These are phyloP conservation scores for Tragelaphus eurycerus DNA, from an alignment of 2,797 vertebrate genomes.

Conservation along the genomic window DNA sequence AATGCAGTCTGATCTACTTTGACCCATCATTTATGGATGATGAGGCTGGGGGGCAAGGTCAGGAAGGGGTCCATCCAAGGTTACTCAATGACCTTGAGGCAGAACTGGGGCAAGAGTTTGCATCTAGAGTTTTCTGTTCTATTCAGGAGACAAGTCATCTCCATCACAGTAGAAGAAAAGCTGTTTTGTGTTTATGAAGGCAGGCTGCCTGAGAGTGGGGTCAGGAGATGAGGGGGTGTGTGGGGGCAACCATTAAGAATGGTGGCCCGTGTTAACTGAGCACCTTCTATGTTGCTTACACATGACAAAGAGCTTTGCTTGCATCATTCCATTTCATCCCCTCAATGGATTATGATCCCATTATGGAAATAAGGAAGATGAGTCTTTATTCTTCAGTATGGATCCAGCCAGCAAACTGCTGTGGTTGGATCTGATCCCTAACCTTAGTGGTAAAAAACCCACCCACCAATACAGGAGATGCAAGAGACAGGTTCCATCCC, in stretches of 20 bases:
- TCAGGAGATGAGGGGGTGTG: neutral
- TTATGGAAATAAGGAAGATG: neutral
- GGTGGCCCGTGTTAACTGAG: neutral
- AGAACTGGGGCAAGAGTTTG: neutral
- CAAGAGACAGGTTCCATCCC: neutral
- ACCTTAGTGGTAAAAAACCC: neutral
- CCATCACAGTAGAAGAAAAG: neutral
- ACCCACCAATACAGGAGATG: neutral
- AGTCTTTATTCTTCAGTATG: neutral
- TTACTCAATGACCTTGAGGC: neutral
- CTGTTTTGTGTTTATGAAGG: neutral
- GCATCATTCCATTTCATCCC: neutral
- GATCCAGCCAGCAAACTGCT: neutral
- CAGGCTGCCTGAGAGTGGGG: neutral
- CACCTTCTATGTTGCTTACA: neutral
- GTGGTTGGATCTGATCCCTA: neutral
- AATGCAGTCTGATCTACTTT: neutral
- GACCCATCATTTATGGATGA: neutral
- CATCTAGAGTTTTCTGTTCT: neutral
- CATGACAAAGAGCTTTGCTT: neutral
- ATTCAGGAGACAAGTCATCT: neutral
- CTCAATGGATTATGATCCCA: neutral
- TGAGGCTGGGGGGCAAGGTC: neutral
- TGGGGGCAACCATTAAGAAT: neutral
- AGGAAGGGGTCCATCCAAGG: neutral